Base-by-base conservation (phyloP, 2,888 invertebrate species). In the Heliconius cydno region DNA sequence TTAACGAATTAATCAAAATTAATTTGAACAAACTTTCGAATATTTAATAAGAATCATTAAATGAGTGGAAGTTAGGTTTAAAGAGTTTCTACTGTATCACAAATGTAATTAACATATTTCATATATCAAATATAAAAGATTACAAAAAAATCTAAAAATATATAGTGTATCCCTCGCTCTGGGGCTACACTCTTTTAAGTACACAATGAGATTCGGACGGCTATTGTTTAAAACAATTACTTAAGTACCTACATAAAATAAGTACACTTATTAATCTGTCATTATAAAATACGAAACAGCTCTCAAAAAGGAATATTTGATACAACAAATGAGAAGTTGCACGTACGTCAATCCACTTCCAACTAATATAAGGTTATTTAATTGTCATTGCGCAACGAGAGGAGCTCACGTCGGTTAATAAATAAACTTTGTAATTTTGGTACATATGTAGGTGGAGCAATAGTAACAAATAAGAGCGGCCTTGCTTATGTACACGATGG, bases 131-230 rank as follows among this genome's bases (percentile, higher is more conserved):
- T 30, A 76, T 67, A 68, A 57, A 57, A 52, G 19, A 63, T 38
- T 68, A 52, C 41, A 68, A 68, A 60, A 60, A 70, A 19, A 60
- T 71, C n/a, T 71, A 77, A 77, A 70, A 77, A 65, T 75, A 75
- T 63, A 63, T 63, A 65, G 34, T 41, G 72, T 25, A 3, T 9
- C 28, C 25, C 70, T n/a, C 41, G 25, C 19, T 41, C 6, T n/a
- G 22, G 19, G 41, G 15, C 13, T 46, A 52, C 68, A 34, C 67
- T 67, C 15, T 67, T 65, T 78, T 82, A 82, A 81, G 80, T 83
- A 84, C 84, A 82, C 78, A 70, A 79, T 82, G 82, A 84, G 82
- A 83, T 83, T 83, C 83, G 75, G 75, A 60, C 67, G 66, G 83
- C 79, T 79, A 79, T 79, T 57, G 78, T 72, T 78, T 80, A 71